phyloP scores from a whole-genome alignment of 2,797 vertebrate genomes.

The Petrocephalus sullivani region DNA sequence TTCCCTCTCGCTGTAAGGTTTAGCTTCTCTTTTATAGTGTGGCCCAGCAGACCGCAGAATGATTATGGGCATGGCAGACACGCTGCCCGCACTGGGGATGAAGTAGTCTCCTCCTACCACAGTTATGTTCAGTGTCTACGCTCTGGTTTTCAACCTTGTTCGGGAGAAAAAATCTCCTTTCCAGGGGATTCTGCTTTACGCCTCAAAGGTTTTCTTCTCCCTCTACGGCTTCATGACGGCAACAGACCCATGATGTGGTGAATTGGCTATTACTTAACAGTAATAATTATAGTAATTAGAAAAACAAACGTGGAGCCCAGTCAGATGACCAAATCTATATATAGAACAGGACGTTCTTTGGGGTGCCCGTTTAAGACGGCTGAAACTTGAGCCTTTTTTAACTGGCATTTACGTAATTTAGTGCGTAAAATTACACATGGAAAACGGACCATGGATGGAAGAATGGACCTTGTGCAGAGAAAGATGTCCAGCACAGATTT shows the following conservation, averaged over 20 bases:
- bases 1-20: background rate
- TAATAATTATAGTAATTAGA: background rate
- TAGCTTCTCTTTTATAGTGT: background rate
- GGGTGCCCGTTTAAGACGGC: background rate
- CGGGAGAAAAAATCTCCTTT: background rate
- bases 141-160: background rate
- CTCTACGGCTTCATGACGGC: background rate
- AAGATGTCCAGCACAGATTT: background rate
- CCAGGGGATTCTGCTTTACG: background rate
- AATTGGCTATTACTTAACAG: background rate
- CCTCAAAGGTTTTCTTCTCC: background rate
- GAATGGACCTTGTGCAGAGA: background rate
- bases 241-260: background rate
- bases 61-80: constrained; percentile 3
- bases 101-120: constrained; percentile 3
- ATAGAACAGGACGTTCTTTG: background rate
- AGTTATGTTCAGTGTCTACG: constrained; percentile 9
- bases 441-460: background rate
- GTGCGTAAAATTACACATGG: background rate
- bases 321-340: background rate
- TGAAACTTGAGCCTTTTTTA: background rate
- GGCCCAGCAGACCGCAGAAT: background rate
- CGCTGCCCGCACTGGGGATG: background rate
- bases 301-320: background rate
- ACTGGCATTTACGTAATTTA: background rate